phyloP scores from a whole-genome alignment of 2,113 vertebrate genomes.

The Chaetodon auriga region DNA sequence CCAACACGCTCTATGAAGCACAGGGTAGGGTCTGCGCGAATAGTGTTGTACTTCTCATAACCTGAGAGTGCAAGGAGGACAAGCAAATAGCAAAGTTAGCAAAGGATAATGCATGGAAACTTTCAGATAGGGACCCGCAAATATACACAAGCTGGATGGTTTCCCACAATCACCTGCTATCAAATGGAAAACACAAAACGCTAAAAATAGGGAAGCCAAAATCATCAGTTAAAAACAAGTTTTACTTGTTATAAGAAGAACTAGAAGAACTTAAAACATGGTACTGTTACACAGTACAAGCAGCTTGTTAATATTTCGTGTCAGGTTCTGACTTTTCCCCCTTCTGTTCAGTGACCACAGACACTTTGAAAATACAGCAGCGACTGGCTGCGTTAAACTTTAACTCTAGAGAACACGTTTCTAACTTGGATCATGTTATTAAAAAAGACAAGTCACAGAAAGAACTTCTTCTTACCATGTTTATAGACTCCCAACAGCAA shows the following conservation, averaged over 20 bases:
- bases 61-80: conserved; percentile 78
- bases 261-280: not conserved
- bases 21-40: conserved; percentile 93
- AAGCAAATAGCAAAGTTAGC: conserved; percentile 41
- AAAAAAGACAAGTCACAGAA: not conserved
- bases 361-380: not conserved
- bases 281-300: not conserved
- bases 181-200: not conserved
- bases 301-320: not conserved
- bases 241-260: not conserved
- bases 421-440: not conserved
- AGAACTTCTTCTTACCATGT: conserved; percentile 89
- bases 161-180: conserved; percentile 32
- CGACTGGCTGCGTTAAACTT: not conserved
- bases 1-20: conserved; percentile 97
- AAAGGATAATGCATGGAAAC: conserved; percentile 24
- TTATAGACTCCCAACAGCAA: conserved; percentile 97
- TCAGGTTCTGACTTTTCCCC: not conserved
- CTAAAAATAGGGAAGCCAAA: not conserved
- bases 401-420: not conserved
- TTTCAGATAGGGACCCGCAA: conserved; percentile 5
- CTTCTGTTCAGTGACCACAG: not conserved
- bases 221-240: not conserved
- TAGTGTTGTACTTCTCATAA: conserved; percentile 99
- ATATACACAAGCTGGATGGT: conserved; percentile 25